Percentiles rank a stretch among this genome's conserved stretches.
Evolutionary conservation across 2,888 invertebrate genomes (phyloP).

Genomic region (Plagiodera versicolora): DNA sequence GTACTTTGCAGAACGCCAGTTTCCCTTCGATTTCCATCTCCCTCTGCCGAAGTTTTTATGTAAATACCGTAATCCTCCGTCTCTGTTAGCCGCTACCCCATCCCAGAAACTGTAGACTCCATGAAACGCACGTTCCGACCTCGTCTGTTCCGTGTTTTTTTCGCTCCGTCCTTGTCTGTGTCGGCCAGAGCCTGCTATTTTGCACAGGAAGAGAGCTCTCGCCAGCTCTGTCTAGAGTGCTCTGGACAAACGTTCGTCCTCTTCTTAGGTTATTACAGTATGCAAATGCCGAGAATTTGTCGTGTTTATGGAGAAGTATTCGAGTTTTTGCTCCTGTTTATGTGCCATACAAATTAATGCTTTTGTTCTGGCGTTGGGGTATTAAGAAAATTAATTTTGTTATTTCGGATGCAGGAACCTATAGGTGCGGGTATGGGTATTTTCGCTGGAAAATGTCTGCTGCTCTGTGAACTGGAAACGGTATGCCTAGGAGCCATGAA

Average conservation of each 20-base stretch:
- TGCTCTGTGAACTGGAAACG: neutral
- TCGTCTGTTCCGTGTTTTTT: constrained; percentile 52
- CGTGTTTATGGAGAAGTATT: constrained; percentile 52
- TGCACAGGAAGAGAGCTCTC: constrained; percentile 28
- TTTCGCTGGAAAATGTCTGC: neutral
- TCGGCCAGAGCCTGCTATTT: constrained; percentile 24
- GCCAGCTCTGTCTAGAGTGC: constrained; percentile 22
- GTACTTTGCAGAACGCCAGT: constrained; percentile 37
- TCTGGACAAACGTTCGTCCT: constrained; percentile 3
- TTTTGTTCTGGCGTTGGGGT: constrained; percentile 46
- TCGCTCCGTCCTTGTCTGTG: constrained; percentile 40
- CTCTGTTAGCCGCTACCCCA: constrained; percentile 39
- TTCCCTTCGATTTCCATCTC: constrained; percentile 36
- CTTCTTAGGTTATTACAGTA: constrained; percentile 44
- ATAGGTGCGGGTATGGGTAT: neutral
- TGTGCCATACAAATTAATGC: constrained; percentile 46
- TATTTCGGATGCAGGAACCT: constrained; percentile 6
- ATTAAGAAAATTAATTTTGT: constrained; percentile 48
- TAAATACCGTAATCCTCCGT: constrained; percentile 44
- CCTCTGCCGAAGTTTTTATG: constrained; percentile 41
- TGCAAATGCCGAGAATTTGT: constrained; percentile 51
- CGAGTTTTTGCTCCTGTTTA: constrained; percentile 46
- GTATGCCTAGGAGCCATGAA: neutral
- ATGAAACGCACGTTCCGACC: constrained; percentile 45
- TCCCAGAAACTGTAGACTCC: constrained; percentile 46